Evolutionary conservation across 2,797 vertebrate species (phyloP).

Genomic region (Thunnus albacares): DNA sequence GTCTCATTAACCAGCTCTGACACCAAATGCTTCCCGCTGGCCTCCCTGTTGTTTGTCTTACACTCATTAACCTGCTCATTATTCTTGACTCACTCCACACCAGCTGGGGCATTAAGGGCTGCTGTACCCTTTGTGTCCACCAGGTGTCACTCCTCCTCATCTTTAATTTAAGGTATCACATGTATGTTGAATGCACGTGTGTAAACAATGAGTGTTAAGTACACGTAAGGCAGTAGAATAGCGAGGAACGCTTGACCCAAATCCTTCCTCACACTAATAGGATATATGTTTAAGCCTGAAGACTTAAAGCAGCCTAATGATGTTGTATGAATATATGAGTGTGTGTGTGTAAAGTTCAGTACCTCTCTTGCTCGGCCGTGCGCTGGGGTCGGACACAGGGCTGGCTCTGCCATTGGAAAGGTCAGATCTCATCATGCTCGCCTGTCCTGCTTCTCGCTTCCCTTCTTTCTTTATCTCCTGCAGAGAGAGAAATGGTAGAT

Average conservation of each 20-base stretch:
- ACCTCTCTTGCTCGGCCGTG: constrained; percentile 93
- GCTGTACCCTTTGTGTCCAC: constrained; percentile 51
- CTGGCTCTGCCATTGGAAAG: constrained; percentile 92
- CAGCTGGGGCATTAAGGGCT: constrained; percentile 21
- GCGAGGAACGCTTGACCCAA: constrained; percentile 59
- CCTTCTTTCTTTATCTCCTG: constrained; percentile 96
- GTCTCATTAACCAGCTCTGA: constrained; percentile 4
- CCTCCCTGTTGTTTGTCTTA: constrained; percentile 45
- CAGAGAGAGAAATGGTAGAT: constrained; percentile 23
- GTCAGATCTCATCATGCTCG: constrained; percentile 87
- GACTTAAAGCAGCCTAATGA: constrained; percentile 42
- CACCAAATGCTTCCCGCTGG: constrained; percentile 6
- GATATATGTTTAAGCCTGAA: constrained; percentile 59
- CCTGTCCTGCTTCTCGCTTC: constrained; percentile 90
- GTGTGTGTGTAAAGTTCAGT: constrained; percentile 61
- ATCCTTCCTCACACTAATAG: constrained; percentile 69
- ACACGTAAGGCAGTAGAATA: constrained; percentile 5
- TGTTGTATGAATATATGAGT: constrained; percentile 20
- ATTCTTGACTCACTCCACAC: constrained; percentile 49
- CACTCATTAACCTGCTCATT: constrained; percentile 57
- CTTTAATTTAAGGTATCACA: background rate
- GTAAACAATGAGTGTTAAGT: constrained; percentile 11
- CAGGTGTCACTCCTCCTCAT: constrained; percentile 48
- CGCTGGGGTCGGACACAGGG: constrained; percentile 89
- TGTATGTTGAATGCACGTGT: background rate